Percentiles rank a stretch among this genome's conserved stretches.
These are phyloP conservation scores for Botrylloides violaceus DNA, from an alignment of 23 tunicate species.

Conservation along the genomic window DNA sequence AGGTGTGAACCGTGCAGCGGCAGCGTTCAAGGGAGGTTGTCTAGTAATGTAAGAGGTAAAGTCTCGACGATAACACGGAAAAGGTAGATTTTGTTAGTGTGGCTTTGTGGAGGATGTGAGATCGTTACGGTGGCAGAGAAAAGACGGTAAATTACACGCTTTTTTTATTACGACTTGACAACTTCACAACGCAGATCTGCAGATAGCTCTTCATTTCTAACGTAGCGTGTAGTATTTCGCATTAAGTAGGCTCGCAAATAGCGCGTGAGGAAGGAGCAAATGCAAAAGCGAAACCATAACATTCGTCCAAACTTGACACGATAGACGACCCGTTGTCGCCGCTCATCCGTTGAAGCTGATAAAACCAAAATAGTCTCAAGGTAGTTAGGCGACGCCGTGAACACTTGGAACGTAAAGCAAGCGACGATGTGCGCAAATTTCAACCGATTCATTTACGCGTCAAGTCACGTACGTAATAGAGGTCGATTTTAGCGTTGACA, in stretches of 20 bases:
- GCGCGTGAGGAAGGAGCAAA: background rate
- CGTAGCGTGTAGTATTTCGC: background rate
- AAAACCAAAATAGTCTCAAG: no score
- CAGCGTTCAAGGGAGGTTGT: background rate
- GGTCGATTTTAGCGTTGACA: no score
- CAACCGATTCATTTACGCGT: no score
- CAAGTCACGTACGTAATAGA: no score
- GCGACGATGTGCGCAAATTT: no score
- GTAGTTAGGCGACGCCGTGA: no score
- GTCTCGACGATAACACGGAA: background rate
- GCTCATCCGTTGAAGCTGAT: no score
- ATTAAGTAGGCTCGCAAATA: background rate
- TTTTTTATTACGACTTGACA: background rate
- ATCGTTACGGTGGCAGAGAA: background rate
- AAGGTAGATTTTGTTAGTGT: background rate
- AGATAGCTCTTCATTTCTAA: background rate
- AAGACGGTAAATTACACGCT: background rate
- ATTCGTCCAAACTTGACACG: background rate
- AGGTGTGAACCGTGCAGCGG: background rate
- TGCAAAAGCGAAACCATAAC: background rate
- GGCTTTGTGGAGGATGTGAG: background rate
- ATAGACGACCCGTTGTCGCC: background rate
- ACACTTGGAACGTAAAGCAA: no score
- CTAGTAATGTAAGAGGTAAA: background rate
- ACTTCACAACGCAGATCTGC: no score